Percentiles rank a stretch among this genome's conserved stretches.
phyloP scores from a whole-genome alignment of 1,140 invertebrate species.

The Copidosoma floridanum region DNA sequence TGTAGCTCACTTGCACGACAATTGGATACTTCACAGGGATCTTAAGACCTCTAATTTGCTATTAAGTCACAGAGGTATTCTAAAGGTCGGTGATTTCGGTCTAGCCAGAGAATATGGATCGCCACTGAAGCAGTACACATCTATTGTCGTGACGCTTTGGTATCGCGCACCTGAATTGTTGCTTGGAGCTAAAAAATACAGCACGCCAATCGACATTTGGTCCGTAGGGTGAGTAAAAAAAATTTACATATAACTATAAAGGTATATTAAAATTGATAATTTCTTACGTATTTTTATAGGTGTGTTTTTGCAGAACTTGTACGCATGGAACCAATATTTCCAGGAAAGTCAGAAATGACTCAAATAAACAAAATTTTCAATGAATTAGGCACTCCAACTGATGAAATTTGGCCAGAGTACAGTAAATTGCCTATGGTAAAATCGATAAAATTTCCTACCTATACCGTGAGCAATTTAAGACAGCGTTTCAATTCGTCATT shows the following conservation, averaged over 20 bases:
- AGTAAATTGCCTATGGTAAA: slow-evolving; percentile 84
- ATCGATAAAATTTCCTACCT: slow-evolving; percentile 87
- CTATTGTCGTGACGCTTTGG: slow-evolving; percentile 97
- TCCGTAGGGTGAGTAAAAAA: slow-evolving; percentile 73
- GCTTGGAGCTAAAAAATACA: slow-evolving; percentile 87
- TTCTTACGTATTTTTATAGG: slow-evolving; percentile 30
- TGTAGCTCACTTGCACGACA: slow-evolving; percentile 90
- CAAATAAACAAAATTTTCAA: slow-evolving; percentile 95
- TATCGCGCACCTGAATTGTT: slow-evolving; percentile 92
- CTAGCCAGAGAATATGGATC: slow-evolving; percentile 96
- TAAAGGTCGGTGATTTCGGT: slow-evolving; percentile 97
- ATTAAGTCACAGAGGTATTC: slow-evolving; percentile 86
- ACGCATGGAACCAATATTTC: slow-evolving; percentile 92
- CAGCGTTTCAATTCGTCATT: slow-evolving; percentile 74
- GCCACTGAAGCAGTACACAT: slow-evolving; percentile 93
- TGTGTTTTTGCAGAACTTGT: slow-evolving; percentile 98
- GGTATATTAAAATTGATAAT: too few species aligned
- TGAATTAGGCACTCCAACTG: slow-evolving; percentile 92
- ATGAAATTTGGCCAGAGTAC: slow-evolving; percentile 92
- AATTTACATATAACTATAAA: too few species aligned
- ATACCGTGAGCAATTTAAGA: slow-evolving; percentile 82
- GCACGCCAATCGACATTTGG: slow-evolving; percentile 96
- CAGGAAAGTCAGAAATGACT: slow-evolving; percentile 94
- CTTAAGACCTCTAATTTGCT: slow-evolving; percentile 98
- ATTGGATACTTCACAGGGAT: slow-evolving; percentile 98